phyloP scores from a whole-genome alignment of 1,140 invertebrate species.

The Anthonomus grandis region DNA sequence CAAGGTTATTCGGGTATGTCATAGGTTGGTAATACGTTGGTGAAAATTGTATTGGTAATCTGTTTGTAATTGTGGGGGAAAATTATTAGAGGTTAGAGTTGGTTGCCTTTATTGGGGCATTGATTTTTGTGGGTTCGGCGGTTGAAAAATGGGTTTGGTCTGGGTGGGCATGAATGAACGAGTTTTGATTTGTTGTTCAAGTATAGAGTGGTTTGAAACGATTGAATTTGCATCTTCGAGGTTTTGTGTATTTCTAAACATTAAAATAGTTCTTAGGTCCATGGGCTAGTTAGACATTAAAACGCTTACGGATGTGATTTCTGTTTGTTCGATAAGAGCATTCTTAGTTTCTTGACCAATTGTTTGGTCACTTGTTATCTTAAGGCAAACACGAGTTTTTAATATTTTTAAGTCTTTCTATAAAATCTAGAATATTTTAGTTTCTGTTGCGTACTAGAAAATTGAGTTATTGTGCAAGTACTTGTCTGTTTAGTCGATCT shows the following conservation, averaged over 20 bases:
- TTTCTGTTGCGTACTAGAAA: slow-evolving; percentile 10
- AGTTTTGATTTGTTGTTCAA: slow-evolving; percentile 7
- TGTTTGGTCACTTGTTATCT: slow-evolving; percentile 1
- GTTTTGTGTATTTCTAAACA: neutral
- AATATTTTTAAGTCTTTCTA: slow-evolving; percentile 12
- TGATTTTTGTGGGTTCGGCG: neutral
- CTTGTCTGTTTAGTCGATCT: neutral
- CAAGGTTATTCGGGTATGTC: neutral
- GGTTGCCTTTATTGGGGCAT: neutral
- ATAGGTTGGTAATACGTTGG: neutral
- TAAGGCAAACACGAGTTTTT: no score
- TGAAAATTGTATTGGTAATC: neutral
- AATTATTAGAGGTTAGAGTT: neutral
- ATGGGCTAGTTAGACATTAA: slow-evolving; percentile 5
- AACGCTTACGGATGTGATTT: neutral
- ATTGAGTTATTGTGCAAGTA: slow-evolving; percentile 10
- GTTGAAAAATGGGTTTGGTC: neutral
- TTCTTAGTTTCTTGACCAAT: slow-evolving; percentile 7
- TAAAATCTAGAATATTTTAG: slow-evolving; percentile 1
- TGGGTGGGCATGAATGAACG: neutral
- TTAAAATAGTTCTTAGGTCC: slow-evolving; percentile 4
- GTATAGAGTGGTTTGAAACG: slow-evolving; percentile 4
- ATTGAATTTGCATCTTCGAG: neutral
- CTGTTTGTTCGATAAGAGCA: slow-evolving; percentile 2
- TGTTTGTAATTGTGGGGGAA: neutral